Evolutionary conservation across 1,140 invertebrate genomes (phyloP).

Genomic region (Achroia grisella): DNA sequence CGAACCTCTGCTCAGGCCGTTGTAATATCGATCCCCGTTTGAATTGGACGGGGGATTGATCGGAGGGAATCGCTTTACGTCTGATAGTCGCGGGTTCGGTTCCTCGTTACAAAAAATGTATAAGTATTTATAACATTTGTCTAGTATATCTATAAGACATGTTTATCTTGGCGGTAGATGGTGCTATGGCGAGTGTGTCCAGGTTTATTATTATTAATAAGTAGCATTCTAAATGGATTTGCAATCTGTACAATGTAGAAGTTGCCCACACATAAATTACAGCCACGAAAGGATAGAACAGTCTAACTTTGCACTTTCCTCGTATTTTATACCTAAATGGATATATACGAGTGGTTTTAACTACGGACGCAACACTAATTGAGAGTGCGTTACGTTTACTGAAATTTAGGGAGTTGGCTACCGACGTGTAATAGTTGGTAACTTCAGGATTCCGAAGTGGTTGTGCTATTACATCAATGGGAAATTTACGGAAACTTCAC

Average conservation of each 20-base stretch:
- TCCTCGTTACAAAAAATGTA: no score
- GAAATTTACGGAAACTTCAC: no score
- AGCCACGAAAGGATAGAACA: conserved; percentile 55
- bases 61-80: no score
- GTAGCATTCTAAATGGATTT: conserved; percentile 21
- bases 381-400: conserved; percentile 54
- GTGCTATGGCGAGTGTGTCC: no score
- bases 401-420: conserved; percentile 5
- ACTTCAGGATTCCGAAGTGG: not conserved
- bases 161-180: no score
- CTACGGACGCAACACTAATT: conserved; percentile 57
- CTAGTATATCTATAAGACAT: no score
- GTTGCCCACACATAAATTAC: conserved; percentile 60
- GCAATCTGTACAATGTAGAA: conserved; percentile 38
- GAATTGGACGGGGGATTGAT: no score
- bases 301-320: conserved; percentile 68
- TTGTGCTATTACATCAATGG: no score
- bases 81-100: no score
- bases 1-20: no score
- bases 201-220: not conserved
- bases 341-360: conserved; percentile 60
- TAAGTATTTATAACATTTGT: no score
- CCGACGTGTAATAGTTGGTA: not conserved
- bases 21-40: no score
- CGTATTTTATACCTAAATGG: conserved; percentile 67